phyloP scores from a whole-genome alignment of 2,888 invertebrate genomes.

The Encarsia formosa region DNA sequence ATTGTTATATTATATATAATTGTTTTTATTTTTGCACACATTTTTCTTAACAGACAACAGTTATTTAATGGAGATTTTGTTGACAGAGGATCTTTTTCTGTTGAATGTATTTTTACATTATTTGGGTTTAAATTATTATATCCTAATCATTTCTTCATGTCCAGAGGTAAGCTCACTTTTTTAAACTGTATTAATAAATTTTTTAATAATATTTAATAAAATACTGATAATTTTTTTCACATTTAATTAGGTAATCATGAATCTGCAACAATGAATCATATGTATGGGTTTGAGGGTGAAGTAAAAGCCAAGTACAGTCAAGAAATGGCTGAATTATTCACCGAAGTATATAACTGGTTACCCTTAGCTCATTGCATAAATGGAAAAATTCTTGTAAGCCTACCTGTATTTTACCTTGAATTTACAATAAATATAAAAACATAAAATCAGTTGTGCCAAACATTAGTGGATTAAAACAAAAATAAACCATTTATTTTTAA shows the following conservation, averaged over 20 bases:
- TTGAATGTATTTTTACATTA: slow-evolving; percentile 96
- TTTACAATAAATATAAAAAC: neutral
- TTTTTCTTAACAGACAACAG: slow-evolving; percentile 47
- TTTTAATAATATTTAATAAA: no score
- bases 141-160: slow-evolving; percentile 96
- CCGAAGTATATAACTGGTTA: slow-evolving; percentile 97
- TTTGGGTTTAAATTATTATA: slow-evolving; percentile 95
- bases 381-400: slow-evolving; percentile 65
- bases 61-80: slow-evolving; percentile 99
- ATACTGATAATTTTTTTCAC: no score
- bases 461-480: no score
- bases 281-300: slow-evolving; percentile 99
- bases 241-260: slow-evolving; percentile 85
- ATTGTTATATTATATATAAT: neutral
- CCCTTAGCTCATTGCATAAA: slow-evolving; percentile 96
- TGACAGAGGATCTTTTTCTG: slow-evolving; percentile 97
- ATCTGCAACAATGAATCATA: slow-evolving; percentile 96
- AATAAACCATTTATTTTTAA: no score
- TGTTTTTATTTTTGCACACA: slow-evolving; percentile 2
- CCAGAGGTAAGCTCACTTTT: slow-evolving; percentile 70
- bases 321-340: slow-evolving; percentile 96
- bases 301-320: slow-evolving; percentile 92
- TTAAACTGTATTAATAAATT: neutral
- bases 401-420: no score
- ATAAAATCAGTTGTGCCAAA: neutral